Conservation (phyloP, 2,113 vertebrate species). For the Irena cyanogastra region DNA sequence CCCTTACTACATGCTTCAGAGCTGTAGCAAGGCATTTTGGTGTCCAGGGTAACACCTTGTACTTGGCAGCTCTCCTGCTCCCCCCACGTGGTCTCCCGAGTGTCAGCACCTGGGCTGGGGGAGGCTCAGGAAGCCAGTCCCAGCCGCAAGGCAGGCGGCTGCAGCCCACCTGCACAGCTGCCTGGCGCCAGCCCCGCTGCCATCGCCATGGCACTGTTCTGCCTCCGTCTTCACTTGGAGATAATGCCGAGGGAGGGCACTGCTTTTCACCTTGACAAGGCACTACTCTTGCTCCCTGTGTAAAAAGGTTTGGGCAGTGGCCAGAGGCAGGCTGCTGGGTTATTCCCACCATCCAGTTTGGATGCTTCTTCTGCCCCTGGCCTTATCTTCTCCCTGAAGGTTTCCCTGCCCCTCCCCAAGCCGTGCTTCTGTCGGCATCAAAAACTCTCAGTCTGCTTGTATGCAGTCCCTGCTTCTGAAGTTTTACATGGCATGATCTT, state of each 20-base stretch:
- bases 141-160: not conserved
- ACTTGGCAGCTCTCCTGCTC: conserved; percentile 39
- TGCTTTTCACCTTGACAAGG: not conserved
- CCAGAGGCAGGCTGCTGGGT: not conserved
- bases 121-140: not conserved
- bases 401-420: not conserved
- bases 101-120: conserved; percentile 4
- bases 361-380: not conserved
- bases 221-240: not conserved
- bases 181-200: not conserved
- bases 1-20: not conserved
- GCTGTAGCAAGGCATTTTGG: not conserved
- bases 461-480: not conserved
- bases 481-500: not conserved
- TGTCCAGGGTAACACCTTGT: conserved; percentile 31
- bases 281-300: rapidly evolving
- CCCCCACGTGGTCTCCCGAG: not conserved
- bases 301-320: not conserved
- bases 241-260: not conserved
- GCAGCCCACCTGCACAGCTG: not conserved
- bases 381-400: rapidly evolving
- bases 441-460: not conserved
- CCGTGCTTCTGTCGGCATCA: rapidly evolving
- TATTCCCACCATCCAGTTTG: not conserved
- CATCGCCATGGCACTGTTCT: rapidly evolving